Conservation (phyloP, 1,140 invertebrate genomes). For the Ostrea edulis region DNA sequence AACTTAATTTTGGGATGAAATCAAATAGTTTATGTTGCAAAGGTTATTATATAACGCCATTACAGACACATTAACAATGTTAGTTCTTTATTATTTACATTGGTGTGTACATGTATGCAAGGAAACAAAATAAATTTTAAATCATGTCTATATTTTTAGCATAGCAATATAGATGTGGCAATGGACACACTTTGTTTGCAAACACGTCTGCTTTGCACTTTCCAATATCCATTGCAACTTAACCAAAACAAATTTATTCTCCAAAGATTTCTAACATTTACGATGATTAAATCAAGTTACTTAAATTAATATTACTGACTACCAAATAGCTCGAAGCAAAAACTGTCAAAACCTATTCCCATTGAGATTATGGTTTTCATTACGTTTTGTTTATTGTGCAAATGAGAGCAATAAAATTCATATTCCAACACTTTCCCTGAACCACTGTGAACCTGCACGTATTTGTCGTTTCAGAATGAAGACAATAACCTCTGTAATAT, state of each 20-base stretch:
- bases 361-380: background rate
- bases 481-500: background rate
- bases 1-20: too few relatives aligned
- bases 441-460: background rate
- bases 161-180: background rate
- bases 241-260: background rate
- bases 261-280: background rate
- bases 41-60: too few relatives aligned
- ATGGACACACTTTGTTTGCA: background rate
- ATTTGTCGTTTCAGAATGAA: background rate
- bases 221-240: background rate
- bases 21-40: too few relatives aligned
- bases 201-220: background rate
- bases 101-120: too few relatives aligned
- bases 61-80: too few relatives aligned
- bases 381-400: constrained; percentile 4
- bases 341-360: background rate
- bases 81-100: too few relatives aligned
- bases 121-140: background rate
- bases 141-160: background rate
- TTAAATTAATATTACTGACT: background rate
- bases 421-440: background rate
- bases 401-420: background rate
- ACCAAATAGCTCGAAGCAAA: background rate
- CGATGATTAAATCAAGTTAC: constrained; percentile 26